These are phyloP conservation scores for Notarius quadriscutis DNA, from an alignment of 2,113 vertebrate species.

Conservation along the genomic window DNA sequence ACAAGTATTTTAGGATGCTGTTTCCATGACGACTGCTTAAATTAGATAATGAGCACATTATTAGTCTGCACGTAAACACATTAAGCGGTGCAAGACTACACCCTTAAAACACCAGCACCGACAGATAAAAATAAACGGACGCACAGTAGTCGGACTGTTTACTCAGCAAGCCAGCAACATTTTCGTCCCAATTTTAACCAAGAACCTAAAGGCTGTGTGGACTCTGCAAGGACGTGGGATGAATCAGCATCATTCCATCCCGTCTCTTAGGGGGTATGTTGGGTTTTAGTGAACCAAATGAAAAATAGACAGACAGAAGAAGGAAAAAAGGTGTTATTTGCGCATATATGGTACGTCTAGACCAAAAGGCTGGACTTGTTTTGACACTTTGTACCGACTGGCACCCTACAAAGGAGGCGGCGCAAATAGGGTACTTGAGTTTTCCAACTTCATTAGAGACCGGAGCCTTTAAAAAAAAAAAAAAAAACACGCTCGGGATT, in stretches of 20 bases:
- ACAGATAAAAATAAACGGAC: neutral
- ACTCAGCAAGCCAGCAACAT: neutral
- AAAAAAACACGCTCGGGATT: slow-evolving; percentile 56
- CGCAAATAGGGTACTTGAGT: slow-evolving; percentile 74
- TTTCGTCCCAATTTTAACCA: neutral
- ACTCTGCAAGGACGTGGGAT: neutral
- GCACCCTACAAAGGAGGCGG: slow-evolving; percentile 64
- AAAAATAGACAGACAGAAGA: neutral
- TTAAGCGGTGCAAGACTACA: neutral
- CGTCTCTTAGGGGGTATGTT: neutral
- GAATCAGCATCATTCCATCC: slow-evolving; percentile 5
- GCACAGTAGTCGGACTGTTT: neutral
- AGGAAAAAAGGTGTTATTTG: slow-evolving; percentile 75
- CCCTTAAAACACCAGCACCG: neutral
- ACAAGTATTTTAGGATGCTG: neutral
- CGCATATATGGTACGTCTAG: slow-evolving; percentile 62
- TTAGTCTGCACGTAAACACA: neutral
- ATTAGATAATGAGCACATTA: neutral
- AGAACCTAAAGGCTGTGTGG: neutral
- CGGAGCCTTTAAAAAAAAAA: slow-evolving; percentile 58
- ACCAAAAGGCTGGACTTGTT: slow-evolving; percentile 71
- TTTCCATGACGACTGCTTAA: neutral
- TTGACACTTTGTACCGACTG: slow-evolving; percentile 75
- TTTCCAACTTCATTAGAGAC: slow-evolving; percentile 74
- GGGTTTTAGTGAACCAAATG: neutral